Evolutionary conservation across 2,113 vertebrate genomes (phyloP), one percentile per base, ranked within the genome.

Genomic region (Crotophaga sulcirostris): DNA sequence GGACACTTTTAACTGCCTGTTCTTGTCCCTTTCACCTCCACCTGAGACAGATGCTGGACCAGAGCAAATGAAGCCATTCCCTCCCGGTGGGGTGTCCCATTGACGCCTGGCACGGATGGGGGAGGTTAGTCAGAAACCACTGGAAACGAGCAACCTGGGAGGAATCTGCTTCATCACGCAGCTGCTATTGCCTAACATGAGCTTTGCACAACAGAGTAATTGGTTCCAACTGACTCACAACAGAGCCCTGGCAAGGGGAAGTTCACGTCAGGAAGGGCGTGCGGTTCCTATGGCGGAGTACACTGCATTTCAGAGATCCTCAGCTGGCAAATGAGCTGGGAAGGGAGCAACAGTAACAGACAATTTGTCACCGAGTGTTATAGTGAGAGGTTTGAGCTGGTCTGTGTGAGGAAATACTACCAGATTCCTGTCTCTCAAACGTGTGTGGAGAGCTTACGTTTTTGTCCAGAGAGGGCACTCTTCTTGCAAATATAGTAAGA

Each of bases 401-500:
- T 29, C 1, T 0, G 40, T 42, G 42, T 6, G 47, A 47, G 42
- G 56, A 75, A 66, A n/a, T 40, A 31, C 8, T 76, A 13, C 19
- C 67, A 51, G 52, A 44, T 40, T 33, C 42, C 55, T 44, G 26
- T 42, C 38, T 64, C 40, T 36, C 24, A 31, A 9, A 0, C 3
- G 7, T 3, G 1, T n/a, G 34, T 9, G 18, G 13, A 93, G 44
- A 82, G 20, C 68, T 93, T 58, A 6, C 17, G 10, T 33, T 62
- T 89, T 66, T 62, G 90, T 85, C 90, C 92, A 96, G 90, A 93
- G 96, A 93, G 94, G 93, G 93, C 92, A 96, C 83, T 94, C 83
- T 86, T 66, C 90, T 64, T 83, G 88, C 80, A 94, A 79, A 9
- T 87, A 90, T 86, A 84, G 72, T 49, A 73, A 59, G 52, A 93